Percentiles rank a stretch among this genome's conserved stretches.
Conservation (phyloP, 2,113 vertebrate species). For the Nothocercus julius region DNA sequence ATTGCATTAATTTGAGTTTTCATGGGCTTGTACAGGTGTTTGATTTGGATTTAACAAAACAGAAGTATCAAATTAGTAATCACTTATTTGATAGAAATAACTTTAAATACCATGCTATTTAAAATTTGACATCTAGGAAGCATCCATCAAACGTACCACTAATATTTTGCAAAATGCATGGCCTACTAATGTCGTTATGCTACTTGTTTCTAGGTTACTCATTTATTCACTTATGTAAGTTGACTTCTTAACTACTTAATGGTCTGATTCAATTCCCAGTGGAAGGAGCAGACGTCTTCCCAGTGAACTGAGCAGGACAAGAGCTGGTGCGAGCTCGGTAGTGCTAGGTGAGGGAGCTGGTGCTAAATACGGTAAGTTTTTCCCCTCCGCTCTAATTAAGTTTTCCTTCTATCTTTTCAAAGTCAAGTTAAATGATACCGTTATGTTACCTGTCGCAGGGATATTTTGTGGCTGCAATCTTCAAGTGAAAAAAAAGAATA, state of each 20-base stretch:
- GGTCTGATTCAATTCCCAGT: background rate
- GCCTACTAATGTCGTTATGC: rapidly evolving
- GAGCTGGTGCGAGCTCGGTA: background rate
- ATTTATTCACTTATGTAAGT: background rate
- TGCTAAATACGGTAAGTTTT: background rate
- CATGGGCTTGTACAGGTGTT: constrained; percentile 20
- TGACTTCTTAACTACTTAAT: background rate
- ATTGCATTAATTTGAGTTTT: constrained; percentile 33
- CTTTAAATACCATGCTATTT: background rate
- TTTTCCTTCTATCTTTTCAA: background rate
- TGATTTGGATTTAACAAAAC: constrained; percentile 30
- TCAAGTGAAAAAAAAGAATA: background rate
- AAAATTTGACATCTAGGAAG: constrained; percentile 26
- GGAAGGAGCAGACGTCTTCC: background rate
- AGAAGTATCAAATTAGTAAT: constrained; percentile 30
- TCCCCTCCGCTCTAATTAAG: background rate
- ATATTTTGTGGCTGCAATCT: background rate
- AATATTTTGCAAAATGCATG: rapidly evolving
- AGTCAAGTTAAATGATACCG: background rate
- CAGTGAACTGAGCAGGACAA: background rate
- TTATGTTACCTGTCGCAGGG: background rate
- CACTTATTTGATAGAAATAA: constrained; percentile 36
- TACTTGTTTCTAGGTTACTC: background rate
- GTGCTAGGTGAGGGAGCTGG: rapidly evolving
- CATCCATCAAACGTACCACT: background rate